A percentile compares a stretch with the other conserved stretches of the same genome.
phyloP scores from a whole-genome alignment of 2,888 invertebrate genomes.

The Macrostomum cliftonense region DNA sequence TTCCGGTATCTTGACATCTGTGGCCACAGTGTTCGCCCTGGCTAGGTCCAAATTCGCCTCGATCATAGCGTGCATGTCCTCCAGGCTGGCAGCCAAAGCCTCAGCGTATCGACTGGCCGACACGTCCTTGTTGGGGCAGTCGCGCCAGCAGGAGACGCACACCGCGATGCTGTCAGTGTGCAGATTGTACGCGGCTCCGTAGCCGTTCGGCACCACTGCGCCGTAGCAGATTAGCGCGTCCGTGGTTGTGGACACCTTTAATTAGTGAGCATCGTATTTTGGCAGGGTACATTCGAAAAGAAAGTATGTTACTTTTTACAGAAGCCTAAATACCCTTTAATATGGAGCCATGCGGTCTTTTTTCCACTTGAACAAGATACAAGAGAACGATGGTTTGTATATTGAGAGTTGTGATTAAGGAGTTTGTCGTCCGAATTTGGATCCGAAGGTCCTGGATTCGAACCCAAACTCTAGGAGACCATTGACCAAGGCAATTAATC shows the following conservation, averaged over 20 bases:
- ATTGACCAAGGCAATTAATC: no score
- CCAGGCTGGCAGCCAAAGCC: conserved; percentile 7
- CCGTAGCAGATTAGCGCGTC: conserved; percentile 89
- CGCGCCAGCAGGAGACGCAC: conserved; percentile 24
- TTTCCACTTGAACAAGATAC: no score
- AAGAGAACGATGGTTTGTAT: no score
- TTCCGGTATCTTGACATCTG: conserved; percentile 1
- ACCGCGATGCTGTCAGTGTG: conserved; percentile 40
- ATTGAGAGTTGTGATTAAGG: no score
- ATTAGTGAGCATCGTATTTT: no score
- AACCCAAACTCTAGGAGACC: no score
- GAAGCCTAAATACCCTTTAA: no score
- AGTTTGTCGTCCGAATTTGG: no score
- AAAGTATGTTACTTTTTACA: no score
- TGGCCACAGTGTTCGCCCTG: conserved; percentile 1
- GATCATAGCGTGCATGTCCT: conserved; percentile 10
- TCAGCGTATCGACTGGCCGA: conserved; percentile 5
- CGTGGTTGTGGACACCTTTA: conserved; percentile 58
- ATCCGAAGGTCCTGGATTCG: no score
- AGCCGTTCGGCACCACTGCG: conserved; percentile 86
- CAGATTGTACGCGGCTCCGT: conserved; percentile 86
- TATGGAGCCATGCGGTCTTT: no score
- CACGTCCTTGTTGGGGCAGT: conserved; percentile 7
- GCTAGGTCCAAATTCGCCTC: conserved; percentile 18
- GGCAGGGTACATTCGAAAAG: no score